Conservation (phyloP, 2,113 vertebrate genomes). For the Setophaga kirtlandii region DNA sequence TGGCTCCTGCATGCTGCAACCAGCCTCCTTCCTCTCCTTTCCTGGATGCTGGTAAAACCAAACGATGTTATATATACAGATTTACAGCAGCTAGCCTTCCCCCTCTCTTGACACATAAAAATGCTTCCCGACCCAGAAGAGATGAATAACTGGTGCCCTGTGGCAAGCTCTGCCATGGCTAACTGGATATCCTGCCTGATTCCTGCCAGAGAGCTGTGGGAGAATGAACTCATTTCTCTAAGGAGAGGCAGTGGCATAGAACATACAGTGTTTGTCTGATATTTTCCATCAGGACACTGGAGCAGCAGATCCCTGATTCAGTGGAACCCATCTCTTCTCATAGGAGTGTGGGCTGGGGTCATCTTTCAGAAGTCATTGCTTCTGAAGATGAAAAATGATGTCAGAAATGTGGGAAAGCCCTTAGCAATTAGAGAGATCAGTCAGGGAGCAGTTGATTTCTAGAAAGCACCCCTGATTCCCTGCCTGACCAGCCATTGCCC, state of each 20-base stretch:
- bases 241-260: background rate
- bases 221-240: background rate
- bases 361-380: background rate
- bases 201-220: background rate
- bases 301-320: background rate
- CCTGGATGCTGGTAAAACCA: background rate
- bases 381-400: background rate
- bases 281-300: background rate
- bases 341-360: fast-evolving
- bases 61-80: background rate
- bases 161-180: background rate
- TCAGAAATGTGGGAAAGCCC: background rate
- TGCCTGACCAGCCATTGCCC: background rate
- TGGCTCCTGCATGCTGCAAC: background rate
- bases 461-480: background rate
- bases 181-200: background rate
- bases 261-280: fast-evolving
- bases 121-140: background rate
- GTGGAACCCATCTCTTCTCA: background rate
- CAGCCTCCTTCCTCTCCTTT: background rate
- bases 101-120: background rate
- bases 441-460: background rate
- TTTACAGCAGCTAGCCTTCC: background rate
- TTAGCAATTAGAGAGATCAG: background rate
- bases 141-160: background rate